Conservation (phyloP, 2,113 vertebrate genomes). For the Lepus timidus region DNA sequence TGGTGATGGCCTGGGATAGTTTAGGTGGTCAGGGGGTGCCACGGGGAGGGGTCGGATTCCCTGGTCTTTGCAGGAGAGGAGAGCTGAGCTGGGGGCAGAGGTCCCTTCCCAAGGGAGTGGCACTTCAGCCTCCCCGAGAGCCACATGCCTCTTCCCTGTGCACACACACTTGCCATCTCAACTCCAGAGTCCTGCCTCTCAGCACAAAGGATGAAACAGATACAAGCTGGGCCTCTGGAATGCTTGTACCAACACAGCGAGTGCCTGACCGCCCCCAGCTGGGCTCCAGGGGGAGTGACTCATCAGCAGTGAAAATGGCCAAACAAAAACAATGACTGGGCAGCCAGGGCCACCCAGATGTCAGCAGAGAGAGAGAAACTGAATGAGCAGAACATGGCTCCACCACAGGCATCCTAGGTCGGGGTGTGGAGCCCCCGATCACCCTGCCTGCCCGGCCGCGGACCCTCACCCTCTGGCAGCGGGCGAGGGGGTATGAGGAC, state of each 20-base stretch:
- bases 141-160: not conserved
- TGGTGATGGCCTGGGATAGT: not conserved
- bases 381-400: not conserved
- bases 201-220: not conserved
- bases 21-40: too few species aligned
- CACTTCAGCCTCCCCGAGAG: not conserved
- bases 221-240: not conserved
- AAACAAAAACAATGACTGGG: conserved; percentile 49
- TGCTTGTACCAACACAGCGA: not conserved
- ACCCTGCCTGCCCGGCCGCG: not conserved
- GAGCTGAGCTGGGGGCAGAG: not conserved
- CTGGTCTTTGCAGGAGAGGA: not conserved
- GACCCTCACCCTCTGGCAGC: not conserved
- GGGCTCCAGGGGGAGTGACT: conserved; percentile 13
- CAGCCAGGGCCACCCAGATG: not conserved
- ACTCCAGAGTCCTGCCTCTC: not conserved
- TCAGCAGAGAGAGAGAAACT: conserved; percentile 14
- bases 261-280: not conserved
- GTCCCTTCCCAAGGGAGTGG: not conserved
- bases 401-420: not conserved
- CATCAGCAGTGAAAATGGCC: conserved; percentile 20
- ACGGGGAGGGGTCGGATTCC: not conserved
- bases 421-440: not conserved
- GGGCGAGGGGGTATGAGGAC: not conserved
- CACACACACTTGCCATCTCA: not conserved